Conservation (phyloP, 2,888 invertebrate genomes). For the Diadegma fenestrale region DNA sequence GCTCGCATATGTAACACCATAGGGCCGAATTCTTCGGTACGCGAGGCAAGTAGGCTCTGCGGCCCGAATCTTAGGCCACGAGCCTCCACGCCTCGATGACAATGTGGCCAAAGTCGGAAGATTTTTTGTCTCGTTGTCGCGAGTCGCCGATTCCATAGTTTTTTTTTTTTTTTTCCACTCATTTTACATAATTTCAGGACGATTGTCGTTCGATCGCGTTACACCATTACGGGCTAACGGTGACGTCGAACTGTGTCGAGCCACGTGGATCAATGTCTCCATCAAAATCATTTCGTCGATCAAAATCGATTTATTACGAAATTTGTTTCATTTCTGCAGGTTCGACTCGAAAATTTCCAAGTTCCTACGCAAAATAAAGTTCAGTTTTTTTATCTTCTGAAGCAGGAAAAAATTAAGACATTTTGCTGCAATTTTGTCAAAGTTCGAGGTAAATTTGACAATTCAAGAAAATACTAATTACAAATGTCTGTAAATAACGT, state of each 20-base stretch:
- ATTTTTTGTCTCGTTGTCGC: conserved; percentile 36
- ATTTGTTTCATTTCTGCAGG: conserved; percentile 4
- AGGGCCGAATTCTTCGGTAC: conserved; percentile 77
- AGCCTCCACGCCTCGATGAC: conserved; percentile 62
- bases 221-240: conserved; percentile 72
- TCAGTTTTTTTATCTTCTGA: not conserved
- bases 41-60: conserved; percentile 76
- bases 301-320: conserved; percentile 17
- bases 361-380: not conserved
- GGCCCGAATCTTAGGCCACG: conserved; percentile 66
- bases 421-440: not conserved
- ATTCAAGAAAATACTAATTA: not conserved
- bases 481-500: conserved; percentile 1
- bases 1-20: conserved; percentile 47
- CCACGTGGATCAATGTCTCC: conserved; percentile 50
- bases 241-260: conserved; percentile 64
- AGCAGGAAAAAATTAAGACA: not conserved
- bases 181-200: conserved; percentile 27
- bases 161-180: conserved; percentile 2
- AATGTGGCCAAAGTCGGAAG: conserved; percentile 29
- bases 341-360: not conserved
- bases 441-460: not conserved
- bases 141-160: conserved; percentile 19
- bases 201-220: conserved; percentile 71
- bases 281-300: not conserved